Percentiles rank a stretch among this genome's conserved stretches.
Evolutionary conservation across 2,113 vertebrate genomes (phyloP).

Genomic region (Donacobius atricapilla): DNA sequence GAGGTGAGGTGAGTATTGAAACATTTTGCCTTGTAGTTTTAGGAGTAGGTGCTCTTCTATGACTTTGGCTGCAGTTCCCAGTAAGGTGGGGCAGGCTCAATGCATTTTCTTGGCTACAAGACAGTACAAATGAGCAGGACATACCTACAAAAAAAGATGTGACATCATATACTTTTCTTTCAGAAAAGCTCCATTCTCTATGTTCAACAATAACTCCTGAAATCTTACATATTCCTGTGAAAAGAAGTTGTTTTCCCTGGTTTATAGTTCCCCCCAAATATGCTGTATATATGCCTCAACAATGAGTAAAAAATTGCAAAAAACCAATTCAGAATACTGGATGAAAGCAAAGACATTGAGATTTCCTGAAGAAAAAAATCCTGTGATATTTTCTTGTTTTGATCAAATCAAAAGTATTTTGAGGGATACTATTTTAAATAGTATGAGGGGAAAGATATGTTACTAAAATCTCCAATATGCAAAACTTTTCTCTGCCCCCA

Average conservation of each 20-base stretch:
- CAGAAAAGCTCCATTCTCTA: neutral
- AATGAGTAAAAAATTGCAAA: neutral
- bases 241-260: neutral
- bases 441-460: too few relatives aligned
- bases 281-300: neutral
- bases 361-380: neutral
- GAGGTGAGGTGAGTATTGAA: neutral
- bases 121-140: neutral
- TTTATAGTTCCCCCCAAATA: neutral
- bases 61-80: neutral
- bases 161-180: neutral
- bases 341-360: neutral
- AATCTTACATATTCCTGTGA: neutral
- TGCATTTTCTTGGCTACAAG: neutral
- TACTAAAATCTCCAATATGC: neutral
- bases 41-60: neutral
- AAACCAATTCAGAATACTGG: neutral
- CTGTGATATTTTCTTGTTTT: neutral
- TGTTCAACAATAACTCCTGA: neutral
- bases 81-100: neutral
- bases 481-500: neutral
- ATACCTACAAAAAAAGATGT: neutral
- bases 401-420: neutral
- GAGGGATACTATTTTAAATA: neutral
- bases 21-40: neutral